A percentile compares a stretch with the other conserved stretches of the same genome.
These are phyloP conservation scores for Coleophora flavipennella DNA, from an alignment of 2,888 invertebrate genomes.

Conservation along the genomic window DNA sequence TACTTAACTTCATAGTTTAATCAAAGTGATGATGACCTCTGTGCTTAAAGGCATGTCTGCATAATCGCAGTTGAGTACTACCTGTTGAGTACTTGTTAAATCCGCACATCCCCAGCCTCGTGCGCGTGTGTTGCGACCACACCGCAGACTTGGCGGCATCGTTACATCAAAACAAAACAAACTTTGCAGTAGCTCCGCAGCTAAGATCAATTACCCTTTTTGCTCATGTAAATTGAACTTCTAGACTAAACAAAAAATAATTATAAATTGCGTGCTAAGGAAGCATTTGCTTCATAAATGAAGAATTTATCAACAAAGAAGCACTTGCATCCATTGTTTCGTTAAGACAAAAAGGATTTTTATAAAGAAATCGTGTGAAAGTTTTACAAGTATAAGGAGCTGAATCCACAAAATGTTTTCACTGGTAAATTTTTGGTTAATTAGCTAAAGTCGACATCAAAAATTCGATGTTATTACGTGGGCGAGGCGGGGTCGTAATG, in stretches of 20 bases:
- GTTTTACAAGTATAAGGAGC: conserved; percentile 17
- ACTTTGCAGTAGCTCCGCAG: too few relatives aligned
- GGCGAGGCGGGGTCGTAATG: conserved; percentile 18
- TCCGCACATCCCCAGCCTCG: too few relatives aligned
- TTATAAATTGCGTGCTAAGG: conserved; percentile 1
- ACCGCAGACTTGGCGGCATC: too few relatives aligned
- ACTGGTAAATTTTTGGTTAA: conserved; percentile 19
- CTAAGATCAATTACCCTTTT: too few relatives aligned
- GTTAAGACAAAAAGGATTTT: background rate
- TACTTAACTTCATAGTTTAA: too few relatives aligned
- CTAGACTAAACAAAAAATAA: too few relatives aligned
- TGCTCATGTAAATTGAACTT: too few relatives aligned
- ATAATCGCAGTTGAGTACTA: background rate
- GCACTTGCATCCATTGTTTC: too few relatives aligned
- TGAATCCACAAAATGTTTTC: conserved; percentile 16
- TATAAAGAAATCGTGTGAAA: conserved; percentile 45
- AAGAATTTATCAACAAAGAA: conserved; percentile 12
- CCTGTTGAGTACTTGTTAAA: too few relatives aligned
- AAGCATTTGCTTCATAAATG: conserved; percentile 7
- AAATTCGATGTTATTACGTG: conserved; percentile 21
- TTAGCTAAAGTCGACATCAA: conserved; percentile 26
- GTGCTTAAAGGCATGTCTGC: conserved; percentile 11
- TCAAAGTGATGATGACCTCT: conserved; percentile 7
- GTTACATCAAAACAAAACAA: too few relatives aligned
- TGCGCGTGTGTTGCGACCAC: too few relatives aligned